Percentiles rank a stretch among this genome's conserved stretches.
phyloP scores from a whole-genome alignment of 2,888 invertebrate genomes.

The Nemotelus pantherinus region DNA sequence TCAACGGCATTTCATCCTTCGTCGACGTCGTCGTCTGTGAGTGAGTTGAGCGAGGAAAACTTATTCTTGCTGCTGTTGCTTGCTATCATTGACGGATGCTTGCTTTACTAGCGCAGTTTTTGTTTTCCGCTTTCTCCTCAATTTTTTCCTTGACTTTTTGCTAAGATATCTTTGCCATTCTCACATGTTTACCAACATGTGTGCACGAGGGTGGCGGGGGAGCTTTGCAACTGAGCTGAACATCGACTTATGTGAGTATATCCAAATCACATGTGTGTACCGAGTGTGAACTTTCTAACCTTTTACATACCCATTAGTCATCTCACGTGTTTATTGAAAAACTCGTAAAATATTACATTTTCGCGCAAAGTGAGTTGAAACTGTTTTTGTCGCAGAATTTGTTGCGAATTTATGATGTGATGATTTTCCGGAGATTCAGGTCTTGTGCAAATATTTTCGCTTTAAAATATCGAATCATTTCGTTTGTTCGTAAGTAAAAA shows the following conservation, averaged over 20 bases:
- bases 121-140: slow-evolving; percentile 5
- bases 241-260: neutral
- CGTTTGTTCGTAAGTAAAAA: too few species aligned
- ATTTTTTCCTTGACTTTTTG: slow-evolving; percentile 22
- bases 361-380: neutral
- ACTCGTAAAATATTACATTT: neutral
- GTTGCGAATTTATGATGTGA: neutral
- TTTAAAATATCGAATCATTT: too few species aligned
- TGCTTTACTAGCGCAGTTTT: neutral
- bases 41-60: neutral
- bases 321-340: slow-evolving; percentile 12
- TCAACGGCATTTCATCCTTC: slow-evolving; percentile 31
- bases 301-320: slow-evolving; percentile 1
- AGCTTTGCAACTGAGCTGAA: neutral
- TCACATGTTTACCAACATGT: neutral
- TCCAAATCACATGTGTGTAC: neutral
- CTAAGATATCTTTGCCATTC: neutral
- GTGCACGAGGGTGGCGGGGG: neutral
- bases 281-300: slow-evolving; percentile 13
- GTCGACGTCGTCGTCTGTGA: neutral
- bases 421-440: neutral
- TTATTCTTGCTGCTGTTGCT: neutral
- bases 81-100: neutral
- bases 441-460: too few species aligned
- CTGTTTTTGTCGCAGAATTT: neutral